Percentiles rank a stretch among this genome's conserved stretches.
Evolutionary conservation across 2,113 vertebrate genomes (phyloP).

Genomic region (Cavia aperea): DNA sequence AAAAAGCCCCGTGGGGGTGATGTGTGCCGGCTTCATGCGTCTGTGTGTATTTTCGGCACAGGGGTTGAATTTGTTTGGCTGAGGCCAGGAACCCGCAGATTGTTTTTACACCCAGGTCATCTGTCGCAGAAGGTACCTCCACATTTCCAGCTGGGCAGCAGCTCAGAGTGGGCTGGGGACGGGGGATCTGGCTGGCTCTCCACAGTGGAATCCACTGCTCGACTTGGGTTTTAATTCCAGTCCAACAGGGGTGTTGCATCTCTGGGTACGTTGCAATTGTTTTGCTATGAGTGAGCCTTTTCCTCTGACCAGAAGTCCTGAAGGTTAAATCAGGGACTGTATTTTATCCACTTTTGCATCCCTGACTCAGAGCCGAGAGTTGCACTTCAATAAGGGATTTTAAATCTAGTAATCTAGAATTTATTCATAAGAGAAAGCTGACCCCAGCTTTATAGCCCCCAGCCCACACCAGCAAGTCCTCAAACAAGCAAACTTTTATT

Average conservation of each 20-base stretch:
- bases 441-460: not conserved
- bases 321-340: not conserved
- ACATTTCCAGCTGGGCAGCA: not conserved
- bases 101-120: not conserved
- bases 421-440: not conserved
- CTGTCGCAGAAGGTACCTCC: not conserved
- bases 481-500: not conserved
- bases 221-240: not conserved
- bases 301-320: not conserved
- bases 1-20: not conserved
- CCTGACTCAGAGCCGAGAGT: not conserved
- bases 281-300: not conserved
- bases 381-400: not conserved
- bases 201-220: not conserved
- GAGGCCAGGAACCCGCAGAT: not conserved
- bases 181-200: not conserved
- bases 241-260: not conserved
- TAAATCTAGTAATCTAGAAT: not conserved
- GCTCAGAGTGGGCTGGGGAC: not conserved
- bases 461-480: not conserved
- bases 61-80: not conserved
- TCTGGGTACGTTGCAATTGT: not conserved
- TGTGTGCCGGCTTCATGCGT: accelerated
- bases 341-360: not conserved
- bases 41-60: not conserved